These are phyloP conservation scores for Siniperca undulata DNA, from an alignment of 2,797 vertebrate species.

Conservation along the genomic window DNA sequence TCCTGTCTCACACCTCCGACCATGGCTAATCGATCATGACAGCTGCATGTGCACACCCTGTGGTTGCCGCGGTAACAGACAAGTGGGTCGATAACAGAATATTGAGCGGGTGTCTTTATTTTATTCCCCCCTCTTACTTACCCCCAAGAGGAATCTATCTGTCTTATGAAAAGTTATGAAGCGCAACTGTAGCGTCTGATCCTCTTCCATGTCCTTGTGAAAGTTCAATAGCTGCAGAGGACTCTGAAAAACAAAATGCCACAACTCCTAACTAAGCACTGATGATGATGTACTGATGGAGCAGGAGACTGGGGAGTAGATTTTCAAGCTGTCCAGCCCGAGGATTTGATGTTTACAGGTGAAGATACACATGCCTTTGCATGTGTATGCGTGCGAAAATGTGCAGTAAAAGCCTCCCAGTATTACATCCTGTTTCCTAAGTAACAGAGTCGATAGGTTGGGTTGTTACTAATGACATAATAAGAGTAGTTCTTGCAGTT, in stretches of 20 bases:
- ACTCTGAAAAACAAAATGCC: slow-evolving; percentile 24
- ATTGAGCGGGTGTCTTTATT: slow-evolving; percentile 66
- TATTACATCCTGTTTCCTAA: slow-evolving; percentile 23
- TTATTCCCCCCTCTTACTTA: slow-evolving; percentile 15
- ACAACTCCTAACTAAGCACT: slow-evolving; percentile 19
- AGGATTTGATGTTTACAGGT: slow-evolving; percentile 29
- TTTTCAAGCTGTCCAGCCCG: background rate
- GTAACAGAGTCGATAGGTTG: slow-evolving; percentile 11
- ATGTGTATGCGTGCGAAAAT: slow-evolving; percentile 39
- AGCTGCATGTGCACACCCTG: slow-evolving; percentile 53
- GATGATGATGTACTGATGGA: slow-evolving; percentile 17
- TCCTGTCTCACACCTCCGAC: slow-evolving; percentile 57
- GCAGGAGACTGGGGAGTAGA: background rate
- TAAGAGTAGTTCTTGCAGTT: slow-evolving; percentile 28
- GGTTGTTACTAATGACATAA: slow-evolving; percentile 4
- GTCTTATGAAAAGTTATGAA: slow-evolving; percentile 52
- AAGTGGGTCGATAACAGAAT: slow-evolving; percentile 69
- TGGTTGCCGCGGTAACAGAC: slow-evolving; percentile 72
- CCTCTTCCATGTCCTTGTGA: slow-evolving; percentile 34
- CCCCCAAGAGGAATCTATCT: slow-evolving; percentile 43
- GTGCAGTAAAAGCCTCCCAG: slow-evolving; percentile 35
- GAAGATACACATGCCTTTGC: slow-evolving; percentile 37
- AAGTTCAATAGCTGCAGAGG: slow-evolving; percentile 38
- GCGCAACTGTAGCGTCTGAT: slow-evolving; percentile 27
- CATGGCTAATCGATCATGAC: slow-evolving; percentile 71